Evolutionary conservation across 2,113 vertebrate genomes (phyloP).

Genomic region (Erpornis zantholeuca): DNA sequence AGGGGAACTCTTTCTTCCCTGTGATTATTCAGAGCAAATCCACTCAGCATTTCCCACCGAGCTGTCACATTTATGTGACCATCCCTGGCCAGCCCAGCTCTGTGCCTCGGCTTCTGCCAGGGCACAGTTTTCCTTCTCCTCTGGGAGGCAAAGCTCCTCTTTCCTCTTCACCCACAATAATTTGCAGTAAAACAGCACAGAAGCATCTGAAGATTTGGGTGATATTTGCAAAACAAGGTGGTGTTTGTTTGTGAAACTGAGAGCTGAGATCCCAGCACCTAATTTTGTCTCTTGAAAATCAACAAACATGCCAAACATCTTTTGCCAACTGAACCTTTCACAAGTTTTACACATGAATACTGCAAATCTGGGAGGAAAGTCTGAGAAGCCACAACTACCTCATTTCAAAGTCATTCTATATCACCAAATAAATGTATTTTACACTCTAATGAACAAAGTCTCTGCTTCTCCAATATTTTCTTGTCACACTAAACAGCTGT

Average conservation of each 20-base stretch:
- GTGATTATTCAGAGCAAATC: neutral
- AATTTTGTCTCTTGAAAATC: neutral
- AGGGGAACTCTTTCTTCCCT: neutral
- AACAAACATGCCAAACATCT: neutral
- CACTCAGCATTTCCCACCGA: neutral
- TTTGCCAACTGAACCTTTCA: neutral
- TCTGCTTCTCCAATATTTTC: neutral
- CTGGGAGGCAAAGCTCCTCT: neutral
- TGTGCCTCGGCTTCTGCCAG: neutral
- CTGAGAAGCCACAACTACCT: neutral
- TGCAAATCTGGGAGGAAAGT: neutral
- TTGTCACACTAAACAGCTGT: neutral
- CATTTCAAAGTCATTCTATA: neutral
- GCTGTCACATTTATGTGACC: neutral
- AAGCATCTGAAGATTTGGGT: fast-evolving
- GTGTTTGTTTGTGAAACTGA: neutral
- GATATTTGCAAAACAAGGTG: neutral
- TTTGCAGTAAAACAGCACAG: fast-evolving
- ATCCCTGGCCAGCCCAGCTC: neutral
- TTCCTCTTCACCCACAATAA: neutral
- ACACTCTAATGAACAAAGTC: neutral
- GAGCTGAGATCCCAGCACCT: neutral
- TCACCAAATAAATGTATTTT: neutral
- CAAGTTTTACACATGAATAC: neutral
- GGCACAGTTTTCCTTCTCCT: neutral